Evolutionary conservation across 2,113 vertebrate genomes (phyloP), one percentile per base, ranked within the genome.

Genomic region (Limnothrissa miodon): DNA sequence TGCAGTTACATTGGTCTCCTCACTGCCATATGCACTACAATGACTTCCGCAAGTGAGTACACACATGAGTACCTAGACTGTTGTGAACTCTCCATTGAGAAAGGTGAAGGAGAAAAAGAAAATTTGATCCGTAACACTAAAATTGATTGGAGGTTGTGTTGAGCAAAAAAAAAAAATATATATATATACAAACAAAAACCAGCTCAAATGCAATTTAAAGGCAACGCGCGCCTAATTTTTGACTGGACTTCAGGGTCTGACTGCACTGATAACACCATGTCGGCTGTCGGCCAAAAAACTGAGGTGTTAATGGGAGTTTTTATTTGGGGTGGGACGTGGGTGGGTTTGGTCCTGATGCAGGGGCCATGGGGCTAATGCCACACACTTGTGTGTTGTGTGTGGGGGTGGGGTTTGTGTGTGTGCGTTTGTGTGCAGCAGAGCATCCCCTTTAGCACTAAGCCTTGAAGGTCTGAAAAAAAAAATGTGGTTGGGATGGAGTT

Each of bases 211-310:
- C 59, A 66, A 66, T 11, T 36, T 15, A 36, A 74, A 33, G 91
- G 91, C 93, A 93, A 93, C 93, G 93, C 90, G 93, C 89, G 93
- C 95, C 94, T 92, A 88, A 92, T 89, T 90, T 90, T 90, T 93
- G 87, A 91, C 90, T 91, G 88, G n/a, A 92, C 87, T 81, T 87
- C 84, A 81, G 88, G 85, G 80, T 87, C 48, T 78, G 85, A 90
- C 86, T 86, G 90, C 90, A 87, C 89, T 89, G 87, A 83, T 66
- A 15, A 74, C 62, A 74, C 88, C 87, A 86, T 89, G 42, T 84
- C 81, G 82, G 78, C 88, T 83, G 83, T 39, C 48, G 56, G 83
- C 33, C 80, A 62, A 44, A 42, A 78, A 53, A n/a, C 2, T 53
- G 66, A 56, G 45, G 82, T 39, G n/a, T 48, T 78, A 19, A 42